These are phyloP conservation scores for Mythimna albipuncta DNA, from an alignment of 2,888 invertebrate species.

Conservation along the genomic window DNA sequence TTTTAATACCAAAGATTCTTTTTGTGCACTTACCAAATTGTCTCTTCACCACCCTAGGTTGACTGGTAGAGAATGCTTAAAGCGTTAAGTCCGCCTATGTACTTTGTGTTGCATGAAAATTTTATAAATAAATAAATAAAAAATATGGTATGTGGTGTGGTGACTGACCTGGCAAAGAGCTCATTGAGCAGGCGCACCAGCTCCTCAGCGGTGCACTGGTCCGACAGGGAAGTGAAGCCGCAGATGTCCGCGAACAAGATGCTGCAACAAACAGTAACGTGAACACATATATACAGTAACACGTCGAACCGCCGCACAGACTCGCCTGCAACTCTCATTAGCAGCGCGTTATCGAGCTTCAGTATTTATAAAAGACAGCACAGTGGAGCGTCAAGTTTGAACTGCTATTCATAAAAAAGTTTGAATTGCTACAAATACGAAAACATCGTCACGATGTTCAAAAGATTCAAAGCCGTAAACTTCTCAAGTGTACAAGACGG, in stretches of 20 bases:
- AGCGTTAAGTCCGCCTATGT: too few species aligned
- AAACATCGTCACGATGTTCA: neutral
- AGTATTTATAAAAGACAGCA: neutral
- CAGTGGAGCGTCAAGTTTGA: neutral
- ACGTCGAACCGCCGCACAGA: neutral
- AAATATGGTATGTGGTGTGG: too few species aligned
- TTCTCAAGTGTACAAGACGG: neutral
- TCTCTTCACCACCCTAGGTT: too few species aligned
- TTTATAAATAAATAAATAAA: too few species aligned
- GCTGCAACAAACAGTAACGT: conserved; percentile 88
- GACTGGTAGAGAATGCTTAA: too few species aligned
- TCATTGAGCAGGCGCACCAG: conserved; percentile 97
- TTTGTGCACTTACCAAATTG: too few species aligned
- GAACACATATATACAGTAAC: neutral
- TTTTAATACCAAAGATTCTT: too few species aligned
- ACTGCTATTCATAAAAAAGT: conserved; percentile 4
- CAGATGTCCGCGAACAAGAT: conserved; percentile 98
- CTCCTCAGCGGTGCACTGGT: conserved; percentile 98
- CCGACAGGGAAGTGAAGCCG: conserved; percentile 97
- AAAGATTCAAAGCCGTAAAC: neutral
- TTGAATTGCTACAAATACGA: neutral
- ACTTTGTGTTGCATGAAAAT: too few species aligned
- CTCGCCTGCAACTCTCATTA: neutral
- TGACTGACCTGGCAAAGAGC: conserved; percentile 95
- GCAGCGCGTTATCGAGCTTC: neutral